Base-by-base conservation (phyloP, 2,888 invertebrate species). In the Rhodophaea formosa region DNA sequence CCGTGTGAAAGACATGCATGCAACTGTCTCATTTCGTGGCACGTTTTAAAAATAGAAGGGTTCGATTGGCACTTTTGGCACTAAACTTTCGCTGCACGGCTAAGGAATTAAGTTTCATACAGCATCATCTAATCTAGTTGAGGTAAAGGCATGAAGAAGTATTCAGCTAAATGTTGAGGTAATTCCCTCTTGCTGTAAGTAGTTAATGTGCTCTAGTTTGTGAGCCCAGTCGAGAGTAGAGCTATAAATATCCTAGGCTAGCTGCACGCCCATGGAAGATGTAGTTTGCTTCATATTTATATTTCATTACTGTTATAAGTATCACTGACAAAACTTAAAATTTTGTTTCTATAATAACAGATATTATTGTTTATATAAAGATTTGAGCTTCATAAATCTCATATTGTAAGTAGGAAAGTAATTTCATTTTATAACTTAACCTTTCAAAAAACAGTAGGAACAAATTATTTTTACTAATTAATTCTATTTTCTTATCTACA, bases 221-320 rank as follows among this genome's bases (percentile, higher is more conserved):
- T 80, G 39, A 78, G 80, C 75, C 79, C 76, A 74, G 75, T 69
- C 74, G 81, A 80, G 79, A 79, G 78, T 76, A 80, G 79, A 74
- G 75, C 88, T 89, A 89, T 81, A 83, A 88, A 86, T 89, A 89
- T 79, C 80, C 66, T 64, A 81, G 75, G 79, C 82, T 80, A 77
- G 77, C 80, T 71, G 61, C 67, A 63, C 62, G 42, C 51, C 59
- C 62, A 60, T 67, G 65, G 57, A 67, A 53, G 59, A 44, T 63
- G 61, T 61, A 60, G 52, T 60, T 55, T 58, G 68, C 70, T 67
- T 68, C 59, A 45, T 30, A 53, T 60, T 60, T 58, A 57, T 54
- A 52, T 65, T 65, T 61, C 39, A 39, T 39, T 39, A 8, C 12
- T n/a, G n/a, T 39, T 35, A 10, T 3, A 32, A 32, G 32, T 8